phyloP scores from a whole-genome alignment of 2,888 invertebrate species.

The Gonocerus acuteangulatus region DNA sequence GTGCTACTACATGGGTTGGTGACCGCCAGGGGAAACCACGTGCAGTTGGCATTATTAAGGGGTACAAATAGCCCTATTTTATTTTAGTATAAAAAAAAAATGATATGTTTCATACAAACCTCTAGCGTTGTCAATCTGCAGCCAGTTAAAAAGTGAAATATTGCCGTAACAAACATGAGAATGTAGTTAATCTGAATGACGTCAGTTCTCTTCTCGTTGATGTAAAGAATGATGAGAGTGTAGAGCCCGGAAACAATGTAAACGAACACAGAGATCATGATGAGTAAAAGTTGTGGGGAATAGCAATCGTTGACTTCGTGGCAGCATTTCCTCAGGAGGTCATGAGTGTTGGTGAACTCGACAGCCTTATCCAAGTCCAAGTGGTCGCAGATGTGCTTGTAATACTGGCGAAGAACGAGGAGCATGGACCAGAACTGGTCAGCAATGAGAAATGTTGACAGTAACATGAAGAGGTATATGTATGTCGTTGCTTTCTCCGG shows the following conservation, averaged over 20 bases:
- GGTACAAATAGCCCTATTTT: no score
- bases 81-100: no score
- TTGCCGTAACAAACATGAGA: not conserved
- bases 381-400: conserved; percentile 12
- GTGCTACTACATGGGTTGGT: no score
- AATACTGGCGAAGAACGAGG: not conserved
- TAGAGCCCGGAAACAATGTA: conserved; percentile 12
- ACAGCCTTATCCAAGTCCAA: not conserved
- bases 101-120: not conserved
- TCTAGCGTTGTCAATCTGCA: conserved; percentile 10
- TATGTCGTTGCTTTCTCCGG: not conserved
- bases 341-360: conserved; percentile 6
- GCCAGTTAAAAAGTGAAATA: conserved; percentile 7
- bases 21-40: no score
- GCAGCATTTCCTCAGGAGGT: conserved; percentile 5
- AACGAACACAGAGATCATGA: not conserved
- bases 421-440: conserved; percentile 9
- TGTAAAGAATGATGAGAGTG: not conserved
- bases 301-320: conserved; percentile 2
- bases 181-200: not conserved
- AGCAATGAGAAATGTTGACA: not conserved
- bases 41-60: no score
- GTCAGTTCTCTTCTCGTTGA: not conserved
- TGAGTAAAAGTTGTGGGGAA: conserved; percentile 1
- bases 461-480: not conserved